phyloP scores from a whole-genome alignment of 2,797 vertebrate genomes.

The Kryptolebias ocellatus region DNA sequence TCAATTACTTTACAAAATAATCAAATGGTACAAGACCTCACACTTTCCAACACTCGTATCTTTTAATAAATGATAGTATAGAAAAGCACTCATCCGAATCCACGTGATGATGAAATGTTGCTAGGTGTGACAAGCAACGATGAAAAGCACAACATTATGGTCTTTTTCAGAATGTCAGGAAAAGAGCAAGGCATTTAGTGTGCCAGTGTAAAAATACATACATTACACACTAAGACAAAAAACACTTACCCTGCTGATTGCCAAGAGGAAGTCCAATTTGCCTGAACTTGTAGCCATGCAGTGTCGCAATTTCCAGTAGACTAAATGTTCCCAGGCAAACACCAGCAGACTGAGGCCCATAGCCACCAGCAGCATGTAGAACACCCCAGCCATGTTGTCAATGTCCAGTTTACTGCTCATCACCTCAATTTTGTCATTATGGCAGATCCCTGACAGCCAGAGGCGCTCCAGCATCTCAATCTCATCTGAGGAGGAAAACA shows the following conservation, averaged over 20 bases:
- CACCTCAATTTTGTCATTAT: constrained; percentile 92
- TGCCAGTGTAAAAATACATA: too few relatives aligned
- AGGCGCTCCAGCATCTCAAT: constrained; percentile 91
- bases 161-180: too few relatives aligned
- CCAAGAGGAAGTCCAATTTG: constrained; percentile 90
- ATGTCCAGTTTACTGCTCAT: constrained; percentile 92
- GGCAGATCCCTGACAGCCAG: constrained; percentile 91
- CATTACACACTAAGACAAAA: constrained; percentile 18
- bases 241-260: constrained; percentile 89
- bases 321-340: constrained; percentile 90
- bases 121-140: neutral
- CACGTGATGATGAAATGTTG: constrained; percentile 1
- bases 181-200: too few relatives aligned
- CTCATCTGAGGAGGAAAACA: constrained; percentile 79
- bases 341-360: constrained; percentile 85
- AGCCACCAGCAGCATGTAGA: constrained; percentile 87
- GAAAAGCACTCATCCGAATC: constrained; percentile 12
- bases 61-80: constrained; percentile 48
- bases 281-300: constrained; percentile 88
- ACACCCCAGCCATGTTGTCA: constrained; percentile 86
- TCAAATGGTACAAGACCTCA: constrained; percentile 1
- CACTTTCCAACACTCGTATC: constrained; percentile 47
- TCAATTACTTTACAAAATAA: constrained; percentile 29
- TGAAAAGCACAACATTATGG: constrained; percentile 3
- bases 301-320: constrained; percentile 91